Percentiles rank a stretch among this genome's conserved stretches.
Conservation (phyloP, 2,113 vertebrate species). For the Leiothrix lutea region DNA sequence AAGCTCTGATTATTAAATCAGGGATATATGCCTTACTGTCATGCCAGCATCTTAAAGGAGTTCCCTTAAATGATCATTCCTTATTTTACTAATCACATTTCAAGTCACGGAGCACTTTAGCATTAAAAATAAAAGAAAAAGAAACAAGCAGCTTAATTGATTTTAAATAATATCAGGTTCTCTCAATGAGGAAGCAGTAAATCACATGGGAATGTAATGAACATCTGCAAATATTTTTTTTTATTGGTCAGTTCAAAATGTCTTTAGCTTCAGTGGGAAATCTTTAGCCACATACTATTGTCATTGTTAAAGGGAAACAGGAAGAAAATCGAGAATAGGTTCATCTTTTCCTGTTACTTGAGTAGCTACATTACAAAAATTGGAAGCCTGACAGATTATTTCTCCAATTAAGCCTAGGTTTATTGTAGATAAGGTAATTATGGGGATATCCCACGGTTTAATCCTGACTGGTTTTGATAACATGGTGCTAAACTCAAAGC, state of each 20-base stretch:
- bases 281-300: not conserved
- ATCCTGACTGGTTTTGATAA: slow-evolving; percentile 11
- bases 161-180: not conserved
- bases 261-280: not conserved
- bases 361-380: not conserved
- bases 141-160: not conserved
- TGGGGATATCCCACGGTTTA: not conserved
- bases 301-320: not conserved
- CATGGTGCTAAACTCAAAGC: slow-evolving; percentile 3
- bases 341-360: not conserved
- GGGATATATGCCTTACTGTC: not conserved
- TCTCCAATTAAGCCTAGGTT: not conserved
- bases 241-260: not conserved
- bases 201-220: not conserved
- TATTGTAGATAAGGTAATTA: not conserved
- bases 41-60: not conserved
- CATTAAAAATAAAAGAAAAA: not conserved
- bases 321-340: not conserved
- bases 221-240: not conserved
- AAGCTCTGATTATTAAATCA: not conserved
- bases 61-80: not conserved
- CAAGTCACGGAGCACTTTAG: not conserved
- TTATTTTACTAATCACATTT: not conserved
- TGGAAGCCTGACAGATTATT: not conserved
- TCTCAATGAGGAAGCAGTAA: not conserved